Conservation (phyloP, 2,888 invertebrate genomes). For the Polia nebulosa region DNA sequence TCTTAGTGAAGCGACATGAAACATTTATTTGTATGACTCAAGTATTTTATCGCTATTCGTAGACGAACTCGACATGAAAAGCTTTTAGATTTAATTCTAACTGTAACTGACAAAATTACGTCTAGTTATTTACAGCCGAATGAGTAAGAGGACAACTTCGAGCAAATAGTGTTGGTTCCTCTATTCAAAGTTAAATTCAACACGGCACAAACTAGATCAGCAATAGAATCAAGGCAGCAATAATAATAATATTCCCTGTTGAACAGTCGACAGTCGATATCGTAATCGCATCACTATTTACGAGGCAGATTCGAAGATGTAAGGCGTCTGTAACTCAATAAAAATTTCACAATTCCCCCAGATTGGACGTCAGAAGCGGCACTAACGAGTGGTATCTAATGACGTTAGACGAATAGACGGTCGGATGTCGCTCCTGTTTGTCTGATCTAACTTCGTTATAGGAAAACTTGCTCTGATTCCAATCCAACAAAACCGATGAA, state of each 20-base stretch:
- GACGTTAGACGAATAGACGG: conserved; percentile 73
- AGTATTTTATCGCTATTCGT: conserved; percentile 44
- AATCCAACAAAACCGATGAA: conserved; percentile 67
- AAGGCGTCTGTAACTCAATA: conserved; percentile 64
- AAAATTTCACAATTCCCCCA: conserved; percentile 69
- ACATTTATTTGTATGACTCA: conserved; percentile 42
- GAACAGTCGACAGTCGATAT: conserved; percentile 50
- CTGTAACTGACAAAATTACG: conserved; percentile 7
- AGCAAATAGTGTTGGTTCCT: not conserved
- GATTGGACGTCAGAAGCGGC: conserved; percentile 69
- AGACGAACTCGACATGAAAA: conserved; percentile 18
- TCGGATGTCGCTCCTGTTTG: conserved; percentile 75
- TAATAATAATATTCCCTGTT: conserved; percentile 32
- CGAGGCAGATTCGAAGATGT: conserved; percentile 53
- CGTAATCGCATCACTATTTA: conserved; percentile 49
- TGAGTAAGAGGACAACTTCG: not conserved
- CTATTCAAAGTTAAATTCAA: conserved; percentile 1
- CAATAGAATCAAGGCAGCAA: conserved; percentile 24
- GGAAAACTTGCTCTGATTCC: conserved; percentile 71
- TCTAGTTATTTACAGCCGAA: conserved; percentile 7
- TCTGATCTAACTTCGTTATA: conserved; percentile 80
- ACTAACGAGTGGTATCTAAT: conserved; percentile 75
- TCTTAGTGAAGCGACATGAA: conserved; percentile 53
- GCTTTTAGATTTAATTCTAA: not conserved
- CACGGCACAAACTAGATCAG: conserved; percentile 30